Evolutionary conservation across 1,140 invertebrate genomes (phyloP), one percentile per base, ranked within the genome.

Genomic region (Colletes gigas): DNA sequence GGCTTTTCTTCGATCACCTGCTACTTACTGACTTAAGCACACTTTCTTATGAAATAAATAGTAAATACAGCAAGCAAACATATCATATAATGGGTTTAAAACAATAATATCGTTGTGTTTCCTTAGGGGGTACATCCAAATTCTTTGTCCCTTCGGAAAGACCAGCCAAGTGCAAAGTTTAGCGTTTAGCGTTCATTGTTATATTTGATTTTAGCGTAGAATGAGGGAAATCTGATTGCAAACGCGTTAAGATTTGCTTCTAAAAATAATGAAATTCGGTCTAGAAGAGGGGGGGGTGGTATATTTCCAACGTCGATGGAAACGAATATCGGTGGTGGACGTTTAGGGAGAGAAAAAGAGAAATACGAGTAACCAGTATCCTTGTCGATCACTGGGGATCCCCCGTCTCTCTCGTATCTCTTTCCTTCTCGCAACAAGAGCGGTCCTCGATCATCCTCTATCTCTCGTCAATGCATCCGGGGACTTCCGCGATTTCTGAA

Each of bases 371-470:
- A 79, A 80, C 78, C 78, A 80, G 71, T 80, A 67, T 80, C 72
- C 72, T 75, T 73, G 70, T 80, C 78, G 67, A 75, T 74, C 83
- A 54, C 60, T 47, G 41, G 14, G 41, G 14, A 41, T 55, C 44
- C 80, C 57, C 80, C 57, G 47, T 76, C 78, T 75, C 72, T 66
- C 71, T 81, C 83, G 77, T 76, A 55, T 82, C 84, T 82, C 84
- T 82, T 85, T 85, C 83, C 79, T 85, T 85, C 84, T 85, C 83
- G 84, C 83, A 85, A 85, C 84, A 85, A 85, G 83, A 85, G 84
- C 44, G 84, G 84, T 65, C 83, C 84, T 85, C 84, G 84, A 85
- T 85, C 84, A 85, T 85, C 70, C 84, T 85, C 83, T 74, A 78
- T 76, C 83, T 85, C 84, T 85, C 84, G 83, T 85, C 84, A 85